phyloP scores from a whole-genome alignment of 2,888 invertebrate genomes.

The Sylvicola cinctus region DNA sequence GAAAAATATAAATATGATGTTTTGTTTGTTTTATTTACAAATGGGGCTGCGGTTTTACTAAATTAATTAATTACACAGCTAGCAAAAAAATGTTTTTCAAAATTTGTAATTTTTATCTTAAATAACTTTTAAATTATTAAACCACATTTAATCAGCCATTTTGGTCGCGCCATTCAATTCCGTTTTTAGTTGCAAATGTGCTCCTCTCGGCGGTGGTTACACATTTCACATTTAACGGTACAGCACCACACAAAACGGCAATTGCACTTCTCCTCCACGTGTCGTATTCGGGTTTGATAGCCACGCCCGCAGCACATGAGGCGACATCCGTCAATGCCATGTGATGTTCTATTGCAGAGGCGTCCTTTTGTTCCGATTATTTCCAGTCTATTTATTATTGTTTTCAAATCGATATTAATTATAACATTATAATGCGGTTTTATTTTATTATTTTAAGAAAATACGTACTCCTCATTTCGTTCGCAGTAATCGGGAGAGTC shows the following conservation, averaged over 20 bases:
- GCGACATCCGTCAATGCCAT: slow-evolving; percentile 69
- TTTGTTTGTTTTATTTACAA: no score
- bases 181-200: slow-evolving; percentile 73
- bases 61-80: no score
- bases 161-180: no score
- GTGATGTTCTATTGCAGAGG: slow-evolving; percentile 64
- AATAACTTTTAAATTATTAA: no score
- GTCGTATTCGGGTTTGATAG: slow-evolving; percentile 61
- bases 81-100: no score
- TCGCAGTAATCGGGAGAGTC: slow-evolving; percentile 87
- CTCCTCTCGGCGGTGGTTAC: slow-evolving; percentile 57
- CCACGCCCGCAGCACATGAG: slow-evolving; percentile 78
- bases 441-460: neutral
- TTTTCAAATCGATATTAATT: no score
- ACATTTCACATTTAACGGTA: slow-evolving; percentile 65
- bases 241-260: slow-evolving; percentile 88
- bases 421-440: neutral
- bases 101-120: no score
- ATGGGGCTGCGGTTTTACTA: no score
- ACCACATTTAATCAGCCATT: no score
- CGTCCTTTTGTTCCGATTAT: slow-evolving; percentile 67
- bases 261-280: slow-evolving; percentile 71
- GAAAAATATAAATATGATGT: no score
- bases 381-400: slow-evolving; percentile 34
- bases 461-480: slow-evolving; percentile 55